Base-by-base conservation (phyloP, 2,888 invertebrate genomes). In the Sarcophaga subvicina region DNA sequence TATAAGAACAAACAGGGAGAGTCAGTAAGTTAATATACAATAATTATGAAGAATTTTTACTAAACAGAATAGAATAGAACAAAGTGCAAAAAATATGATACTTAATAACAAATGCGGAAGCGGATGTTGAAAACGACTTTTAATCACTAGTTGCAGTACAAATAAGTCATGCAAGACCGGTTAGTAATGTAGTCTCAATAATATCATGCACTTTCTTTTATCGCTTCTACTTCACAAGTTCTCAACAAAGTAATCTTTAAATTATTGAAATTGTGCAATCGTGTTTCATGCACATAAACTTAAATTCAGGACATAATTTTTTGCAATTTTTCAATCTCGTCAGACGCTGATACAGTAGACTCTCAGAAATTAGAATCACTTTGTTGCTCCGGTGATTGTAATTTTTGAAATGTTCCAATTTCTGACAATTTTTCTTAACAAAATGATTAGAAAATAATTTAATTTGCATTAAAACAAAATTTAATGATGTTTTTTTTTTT, bases 81-180 rank as follows among this genome's bases (percentile, higher is more conserved):
- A 83, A 60, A 62, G 20, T 20, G 37, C 66, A 49, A 66, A 37
- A 80, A 64, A 85, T 71, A 20, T 77, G 79, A 81, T 80, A 86
- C 77, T 86, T 85, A 88, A 86, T 85, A 88, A 83, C 90, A 91
- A 91, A 92, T 92, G 92, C 92, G 92, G 92, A 92, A 92, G 92
- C 92, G 92, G 92, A 92, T 92, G 92, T 92, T 90, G 90, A 89
- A 91, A 91, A 90, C 87, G 83, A 87, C 88, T 83, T 88, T 88
- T 89, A 90, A 90, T 90, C 91, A 91, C 91, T 91, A 91, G 91
- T 90, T 84, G 90, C 90, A 92, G 91, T 91, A 87, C 92, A 91
- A 91, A 92, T 10, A 37, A 2, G 37, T 91, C 91, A 91, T 89
- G 90, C 90, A 89, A 90, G 90, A 90, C 88, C 89, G 90, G 89